Percentiles rank a stretch among this genome's conserved stretches.
Evolutionary conservation across 64 coral and sea anemone species (phyloP).

Genomic region (Stylophora pistillata): DNA sequence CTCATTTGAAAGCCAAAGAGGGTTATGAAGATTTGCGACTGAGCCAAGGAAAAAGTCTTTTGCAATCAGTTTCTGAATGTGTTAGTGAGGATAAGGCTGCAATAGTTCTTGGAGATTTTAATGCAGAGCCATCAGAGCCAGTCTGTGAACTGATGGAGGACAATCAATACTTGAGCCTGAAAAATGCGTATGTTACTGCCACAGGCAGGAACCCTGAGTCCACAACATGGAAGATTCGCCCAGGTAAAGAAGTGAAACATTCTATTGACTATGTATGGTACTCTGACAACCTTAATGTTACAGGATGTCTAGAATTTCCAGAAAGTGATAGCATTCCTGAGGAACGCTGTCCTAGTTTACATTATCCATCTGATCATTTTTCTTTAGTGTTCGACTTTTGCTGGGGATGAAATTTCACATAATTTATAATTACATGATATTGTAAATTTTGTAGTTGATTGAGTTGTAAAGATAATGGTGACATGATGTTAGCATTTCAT

Average conservation of each 20-base stretch:
- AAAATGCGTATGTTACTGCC: slow-evolving; percentile 74
- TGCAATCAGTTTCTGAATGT: slow-evolving; percentile 56
- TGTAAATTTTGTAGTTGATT: neutral
- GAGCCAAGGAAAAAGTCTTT: slow-evolving; percentile 61
- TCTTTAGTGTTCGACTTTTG: slow-evolving; percentile 90
- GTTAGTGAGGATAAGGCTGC: slow-evolving; percentile 49
- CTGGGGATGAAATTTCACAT: slow-evolving; percentile 29
- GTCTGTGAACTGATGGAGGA: slow-evolving; percentile 82
- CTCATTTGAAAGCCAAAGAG: slow-evolving; percentile 95
- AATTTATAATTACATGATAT: neutral
- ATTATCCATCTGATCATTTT: slow-evolving; percentile 92
- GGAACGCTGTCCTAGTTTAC: slow-evolving; percentile 57
- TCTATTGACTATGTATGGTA: slow-evolving; percentile 97
- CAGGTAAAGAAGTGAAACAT: slow-evolving; percentile 80
- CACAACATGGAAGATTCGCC: slow-evolving; percentile 92
- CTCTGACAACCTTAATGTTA: slow-evolving; percentile 52
- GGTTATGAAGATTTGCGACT: slow-evolving; percentile 58
- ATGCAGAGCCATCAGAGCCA: slow-evolving; percentile 88
- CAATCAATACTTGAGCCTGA: slow-evolving; percentile 52
- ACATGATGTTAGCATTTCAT: too few species aligned
- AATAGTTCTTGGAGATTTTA: slow-evolving; percentile 90
- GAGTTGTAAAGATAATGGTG: neutral
- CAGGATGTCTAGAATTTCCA: slow-evolving; percentile 67
- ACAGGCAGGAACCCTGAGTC: slow-evolving; percentile 57
- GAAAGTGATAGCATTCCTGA: slow-evolving; percentile 24